A percentile compares a stretch with the other conserved stretches of the same genome.
These are phyloP conservation scores for Gymnocypris eckloni DNA, from an alignment of 2,797 vertebrate species.

Conservation along the genomic window DNA sequence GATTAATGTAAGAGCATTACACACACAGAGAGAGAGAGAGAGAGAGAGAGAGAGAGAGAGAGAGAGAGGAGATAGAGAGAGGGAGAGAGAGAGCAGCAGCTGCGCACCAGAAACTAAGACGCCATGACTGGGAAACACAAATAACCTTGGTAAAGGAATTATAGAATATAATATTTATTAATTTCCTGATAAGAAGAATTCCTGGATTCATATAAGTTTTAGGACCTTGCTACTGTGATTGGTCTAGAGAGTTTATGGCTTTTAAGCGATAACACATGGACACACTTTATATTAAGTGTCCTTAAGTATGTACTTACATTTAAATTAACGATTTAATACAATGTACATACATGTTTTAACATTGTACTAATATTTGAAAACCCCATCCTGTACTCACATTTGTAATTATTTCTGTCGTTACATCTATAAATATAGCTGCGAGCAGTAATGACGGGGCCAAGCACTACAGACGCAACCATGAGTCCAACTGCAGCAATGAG, in stretches of 20 bases:
- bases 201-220: background rate
- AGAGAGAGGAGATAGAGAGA: no score
- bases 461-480: no score
- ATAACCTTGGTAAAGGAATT: background rate
- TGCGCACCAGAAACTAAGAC: background rate
- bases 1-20: slow-evolving; percentile 75
- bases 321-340: background rate
- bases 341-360: background rate
- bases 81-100: background rate
- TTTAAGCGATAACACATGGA: background rate
- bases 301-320: background rate
- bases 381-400: background rate
- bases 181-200: background rate
- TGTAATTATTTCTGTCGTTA: background rate
- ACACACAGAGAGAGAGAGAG: slow-evolving; percentile 38
- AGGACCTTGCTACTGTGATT: background rate
- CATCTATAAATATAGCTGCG: background rate
- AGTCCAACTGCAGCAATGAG: no score
- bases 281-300: background rate
- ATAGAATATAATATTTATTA: background rate
- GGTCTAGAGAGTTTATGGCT: background rate
- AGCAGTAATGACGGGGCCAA: no score
- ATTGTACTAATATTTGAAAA: background rate
- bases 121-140: background rate
- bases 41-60: background rate